Evolutionary conservation across 1,140 invertebrate genomes (phyloP), one percentile per base, ranked within the genome.

Genomic region (Danaus melanippus): DNA sequence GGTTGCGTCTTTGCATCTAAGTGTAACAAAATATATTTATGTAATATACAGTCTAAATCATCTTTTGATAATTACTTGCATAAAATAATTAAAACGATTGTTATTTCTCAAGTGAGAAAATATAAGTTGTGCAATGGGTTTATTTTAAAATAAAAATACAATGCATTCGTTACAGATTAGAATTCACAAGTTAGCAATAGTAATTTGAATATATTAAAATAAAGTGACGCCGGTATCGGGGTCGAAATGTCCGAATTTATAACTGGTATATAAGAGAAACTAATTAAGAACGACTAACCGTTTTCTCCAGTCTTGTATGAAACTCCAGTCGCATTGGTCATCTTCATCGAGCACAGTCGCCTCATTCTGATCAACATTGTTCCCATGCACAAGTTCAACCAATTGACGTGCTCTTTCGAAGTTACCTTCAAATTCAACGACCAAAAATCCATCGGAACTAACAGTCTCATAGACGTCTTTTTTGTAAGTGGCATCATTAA

Each of bases 291-390:
- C 42, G 21, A 75, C 87, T 85, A 85, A 91, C 90, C 90, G 87
- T 82, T 89, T 89, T 66, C 92, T 84, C 92, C 92, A 92, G 65
- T 91, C 90, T 81, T 92, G 92, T 42, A 92, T 91, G 74, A 92
- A 92, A 69, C 92, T 92, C 92, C 92, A 92, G 77, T 93, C 92
- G 58, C 84, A 84, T 53, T 90, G 88, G 40, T 89, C 88, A 52
- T 90, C 84, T n/a, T 81, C 77, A 46, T 86, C 82, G 21, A 84
- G 63, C 42, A 85, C 67, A 0, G 74, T 83, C 48, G 80, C 79
- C 58, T 88, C 86, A 59, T 82, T 78, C 12, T 84, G 79, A n/a
- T 84, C 83, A 66, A 82, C 52, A 48, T 80, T 60, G 74, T 88
- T 75, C 52, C 90, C 84, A 72, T 89, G 79, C 42, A 89, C 82